Conservation (phyloP, 2,888 invertebrate species). For the Agrilus biguttatus region DNA sequence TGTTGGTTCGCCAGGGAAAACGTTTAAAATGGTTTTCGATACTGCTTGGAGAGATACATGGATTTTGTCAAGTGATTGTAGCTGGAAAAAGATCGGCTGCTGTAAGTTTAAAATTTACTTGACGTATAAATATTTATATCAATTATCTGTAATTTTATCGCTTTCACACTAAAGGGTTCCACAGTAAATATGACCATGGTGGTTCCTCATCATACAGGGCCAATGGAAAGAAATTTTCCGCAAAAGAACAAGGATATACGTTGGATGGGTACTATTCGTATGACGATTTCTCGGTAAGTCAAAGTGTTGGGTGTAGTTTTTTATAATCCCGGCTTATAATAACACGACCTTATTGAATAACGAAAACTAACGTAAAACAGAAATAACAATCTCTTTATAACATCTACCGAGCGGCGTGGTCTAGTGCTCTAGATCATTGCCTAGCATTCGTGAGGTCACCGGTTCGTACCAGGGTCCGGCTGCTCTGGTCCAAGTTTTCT, state of each 20-base stretch:
- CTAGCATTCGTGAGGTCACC: too few relatives aligned
- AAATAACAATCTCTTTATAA: too few relatives aligned
- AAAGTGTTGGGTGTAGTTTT: background rate
- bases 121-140: too few relatives aligned
- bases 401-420: too few relatives aligned
- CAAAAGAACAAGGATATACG: constrained; percentile 41
- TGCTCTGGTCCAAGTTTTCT: too few relatives aligned
- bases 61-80: constrained; percentile 33
- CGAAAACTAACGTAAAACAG: too few relatives aligned
- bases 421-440: too few relatives aligned
- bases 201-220: constrained; percentile 48
- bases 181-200: constrained; percentile 50
- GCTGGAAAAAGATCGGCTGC: constrained; percentile 28
- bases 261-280: constrained; percentile 51
- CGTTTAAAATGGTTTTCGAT: constrained; percentile 34
- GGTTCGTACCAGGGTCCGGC: too few relatives aligned
- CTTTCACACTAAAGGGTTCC: constrained; percentile 35
- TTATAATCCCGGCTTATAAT: too few relatives aligned
- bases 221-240: constrained; percentile 43
- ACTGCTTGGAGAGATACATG: constrained; percentile 35
- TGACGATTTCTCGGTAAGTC: constrained; percentile 45
- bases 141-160: too few relatives aligned
- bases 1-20: constrained; percentile 33
- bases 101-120: constrained; percentile 23
- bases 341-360: too few relatives aligned